phyloP scores from a whole-genome alignment of 2,888 invertebrate genomes.

The Cosmia trapezina region DNA sequence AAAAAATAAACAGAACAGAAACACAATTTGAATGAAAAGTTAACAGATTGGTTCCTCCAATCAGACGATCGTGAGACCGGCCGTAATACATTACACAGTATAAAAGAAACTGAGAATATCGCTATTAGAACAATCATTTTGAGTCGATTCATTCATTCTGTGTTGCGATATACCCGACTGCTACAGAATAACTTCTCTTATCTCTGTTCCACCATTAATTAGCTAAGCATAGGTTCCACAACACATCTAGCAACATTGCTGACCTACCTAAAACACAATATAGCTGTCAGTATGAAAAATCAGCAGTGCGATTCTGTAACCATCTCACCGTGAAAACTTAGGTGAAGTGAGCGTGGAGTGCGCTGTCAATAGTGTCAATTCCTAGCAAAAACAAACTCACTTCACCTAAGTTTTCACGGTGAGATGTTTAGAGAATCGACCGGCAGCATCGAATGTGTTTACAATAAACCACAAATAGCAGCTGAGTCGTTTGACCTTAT shows the following conservation, averaged over 20 bases:
- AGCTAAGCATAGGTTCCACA: background rate
- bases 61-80: background rate
- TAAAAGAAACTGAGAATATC: background rate
- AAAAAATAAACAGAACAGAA: background rate
- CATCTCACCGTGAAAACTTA: too few relatives aligned
- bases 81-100: too few relatives aligned
- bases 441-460: slow-evolving; percentile 47
- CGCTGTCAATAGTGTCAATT: too few relatives aligned
- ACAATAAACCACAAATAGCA: slow-evolving; percentile 57
- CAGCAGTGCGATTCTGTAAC: too few relatives aligned
- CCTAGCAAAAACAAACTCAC: too few relatives aligned
- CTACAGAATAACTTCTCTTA: too few relatives aligned
- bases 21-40: too few relatives aligned
- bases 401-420: too few relatives aligned
- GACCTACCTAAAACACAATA: too few relatives aligned
- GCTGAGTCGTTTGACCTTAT: slow-evolving; percentile 77
- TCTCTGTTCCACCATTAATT: background rate
- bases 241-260: background rate
- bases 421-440: too few relatives aligned
- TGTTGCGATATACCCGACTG: background rate
- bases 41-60: background rate
- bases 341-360: too few relatives aligned
- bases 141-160: too few relatives aligned
- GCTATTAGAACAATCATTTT: background rate
- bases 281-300: slow-evolving; percentile 31